Conservation (phyloP, 2,888 invertebrate species). For the Rhamphomyia laevipes region DNA sequence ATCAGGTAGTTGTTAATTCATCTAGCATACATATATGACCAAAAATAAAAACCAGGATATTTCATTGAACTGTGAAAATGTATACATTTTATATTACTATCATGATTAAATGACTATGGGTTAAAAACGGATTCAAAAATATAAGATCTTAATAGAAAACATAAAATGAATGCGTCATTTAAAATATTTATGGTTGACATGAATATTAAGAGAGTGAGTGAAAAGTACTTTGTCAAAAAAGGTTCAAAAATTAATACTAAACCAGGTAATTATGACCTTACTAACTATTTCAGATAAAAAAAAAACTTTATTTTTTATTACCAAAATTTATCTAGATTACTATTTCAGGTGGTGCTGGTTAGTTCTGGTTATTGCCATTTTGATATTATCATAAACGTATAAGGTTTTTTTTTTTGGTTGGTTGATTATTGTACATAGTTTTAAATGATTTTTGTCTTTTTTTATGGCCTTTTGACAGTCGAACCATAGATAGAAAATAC, state of each 20-base stretch:
- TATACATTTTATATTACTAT: too few relatives aligned
- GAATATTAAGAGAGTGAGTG: too few relatives aligned
- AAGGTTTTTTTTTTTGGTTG: background rate
- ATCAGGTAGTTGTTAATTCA: background rate
- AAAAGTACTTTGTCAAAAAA: background rate
- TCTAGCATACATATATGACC: background rate
- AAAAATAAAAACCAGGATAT: too few relatives aligned
- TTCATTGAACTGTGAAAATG: too few relatives aligned
- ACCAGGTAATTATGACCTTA: background rate
- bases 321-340: background rate
- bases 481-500: background rate
- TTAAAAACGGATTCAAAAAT: too few relatives aligned
- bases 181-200: too few relatives aligned
- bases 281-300: background rate
- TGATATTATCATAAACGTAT: background rate
- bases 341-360: background rate
- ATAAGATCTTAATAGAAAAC: too few relatives aligned
- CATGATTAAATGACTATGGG: too few relatives aligned
- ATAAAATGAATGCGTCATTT: too few relatives aligned
- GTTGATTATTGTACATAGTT: background rate
- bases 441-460: background rate
- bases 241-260: background rate
- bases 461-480: background rate
- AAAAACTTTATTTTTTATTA: background rate
- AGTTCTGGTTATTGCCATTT: background rate